phyloP scores from a whole-genome alignment of 2,797 vertebrate genomes.

The Hydrocynus forskahlii region DNA sequence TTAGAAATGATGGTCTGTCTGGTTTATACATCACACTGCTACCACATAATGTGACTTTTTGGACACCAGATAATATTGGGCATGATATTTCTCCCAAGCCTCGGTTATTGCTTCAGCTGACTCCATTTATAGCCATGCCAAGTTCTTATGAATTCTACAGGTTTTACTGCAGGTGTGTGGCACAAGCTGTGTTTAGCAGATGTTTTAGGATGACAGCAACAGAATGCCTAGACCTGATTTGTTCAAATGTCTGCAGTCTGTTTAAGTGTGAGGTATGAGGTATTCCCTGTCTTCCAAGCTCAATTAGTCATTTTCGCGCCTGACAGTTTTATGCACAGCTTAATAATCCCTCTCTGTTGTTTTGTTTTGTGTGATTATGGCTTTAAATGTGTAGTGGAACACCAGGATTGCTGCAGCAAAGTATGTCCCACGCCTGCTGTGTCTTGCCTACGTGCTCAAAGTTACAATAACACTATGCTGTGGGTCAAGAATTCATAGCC shows the following conservation, averaged over 20 bases:
- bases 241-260: background rate
- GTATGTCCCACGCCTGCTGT: slow-evolving; percentile 56
- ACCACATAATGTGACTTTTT: no score
- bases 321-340: background rate
- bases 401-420: background rate
- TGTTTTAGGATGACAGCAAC: background rate
- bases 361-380: background rate
- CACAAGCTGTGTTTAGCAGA: background rate
- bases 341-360: no score
- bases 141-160: background rate
- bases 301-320: background rate
- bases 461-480: background rate
- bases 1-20: background rate
- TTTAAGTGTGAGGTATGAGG: background rate
- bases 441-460: slow-evolving; percentile 49
- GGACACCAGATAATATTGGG: background rate
- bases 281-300: background rate
- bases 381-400: background rate
- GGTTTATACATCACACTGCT: background rate
- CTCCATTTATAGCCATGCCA: background rate
- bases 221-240: background rate
- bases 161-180: background rate
- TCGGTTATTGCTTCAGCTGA: background rate
- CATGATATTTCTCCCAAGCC: background rate
- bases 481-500: slow-evolving; percentile 36